Conservation (phyloP, 2,113 vertebrate species). For the Danionella cerebrum region DNA sequence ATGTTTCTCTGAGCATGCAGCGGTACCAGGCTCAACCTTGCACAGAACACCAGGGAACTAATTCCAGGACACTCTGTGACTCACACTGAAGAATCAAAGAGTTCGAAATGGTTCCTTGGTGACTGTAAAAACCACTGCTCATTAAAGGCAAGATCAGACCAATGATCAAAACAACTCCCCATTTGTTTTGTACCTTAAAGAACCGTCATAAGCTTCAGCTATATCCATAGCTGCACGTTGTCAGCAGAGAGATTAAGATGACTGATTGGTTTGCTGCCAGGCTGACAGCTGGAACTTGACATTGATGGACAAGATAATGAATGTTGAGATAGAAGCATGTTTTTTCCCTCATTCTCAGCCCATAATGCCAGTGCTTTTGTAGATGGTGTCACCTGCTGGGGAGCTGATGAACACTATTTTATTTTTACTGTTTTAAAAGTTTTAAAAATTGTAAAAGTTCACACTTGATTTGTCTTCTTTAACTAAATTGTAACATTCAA, state of each 20-base stretch:
- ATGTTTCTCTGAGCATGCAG: neutral
- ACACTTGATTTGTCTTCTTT: too few species aligned
- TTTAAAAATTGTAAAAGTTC: too few species aligned
- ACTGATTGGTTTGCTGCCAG: neutral
- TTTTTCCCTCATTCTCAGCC: neutral
- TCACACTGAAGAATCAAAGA: neutral
- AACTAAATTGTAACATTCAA: too few species aligned
- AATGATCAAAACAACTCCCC: too few species aligned
- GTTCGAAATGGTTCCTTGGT: constrained; percentile 41
- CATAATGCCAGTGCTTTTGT: neutral
- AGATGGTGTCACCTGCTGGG: neutral
- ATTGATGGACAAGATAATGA: neutral
- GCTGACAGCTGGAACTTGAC: neutral
- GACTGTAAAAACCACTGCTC: constrained; percentile 25
- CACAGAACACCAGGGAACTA: constrained; percentile 14
- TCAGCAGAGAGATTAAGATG: neutral
- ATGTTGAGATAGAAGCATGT: neutral
- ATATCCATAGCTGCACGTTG: too few species aligned
- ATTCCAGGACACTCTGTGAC: neutral
- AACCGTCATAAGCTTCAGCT: too few species aligned
- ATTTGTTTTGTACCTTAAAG: too few species aligned
- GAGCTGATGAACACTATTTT: neutral
- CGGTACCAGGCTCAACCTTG: constrained; percentile 6
- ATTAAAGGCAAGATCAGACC: too few species aligned
- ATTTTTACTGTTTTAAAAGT: too few species aligned